These are phyloP conservation scores for Melitaea athalia DNA, from an alignment of 2,888 invertebrate species.

Conservation along the genomic window DNA sequence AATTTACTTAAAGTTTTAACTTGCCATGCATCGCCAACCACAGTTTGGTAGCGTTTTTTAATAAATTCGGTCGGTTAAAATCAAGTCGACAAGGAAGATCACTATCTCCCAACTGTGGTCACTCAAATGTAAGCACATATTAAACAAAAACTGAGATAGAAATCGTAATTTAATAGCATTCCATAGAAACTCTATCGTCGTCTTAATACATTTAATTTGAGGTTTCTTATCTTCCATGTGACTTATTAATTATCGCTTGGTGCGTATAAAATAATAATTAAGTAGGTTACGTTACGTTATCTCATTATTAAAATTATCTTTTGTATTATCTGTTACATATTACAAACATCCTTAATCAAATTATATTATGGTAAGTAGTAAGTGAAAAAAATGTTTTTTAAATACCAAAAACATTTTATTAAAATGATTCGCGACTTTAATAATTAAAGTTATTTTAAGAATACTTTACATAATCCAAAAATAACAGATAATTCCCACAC, in stretches of 20 bases:
- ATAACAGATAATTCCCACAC: too few relatives aligned
- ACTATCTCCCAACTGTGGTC: constrained; percentile 31
- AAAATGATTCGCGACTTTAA: not conserved
- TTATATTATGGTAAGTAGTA: constrained; percentile 1
- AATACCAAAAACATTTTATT: not conserved
- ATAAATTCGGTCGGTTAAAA: constrained; percentile 31
- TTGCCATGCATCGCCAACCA: constrained; percentile 36
- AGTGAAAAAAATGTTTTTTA: not conserved
- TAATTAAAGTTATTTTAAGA: too few relatives aligned
- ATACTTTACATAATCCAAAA: too few relatives aligned
- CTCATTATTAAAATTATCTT: not conserved
- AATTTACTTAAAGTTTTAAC: constrained; percentile 17
- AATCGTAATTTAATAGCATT: constrained; percentile 37
- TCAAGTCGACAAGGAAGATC: constrained; percentile 36
- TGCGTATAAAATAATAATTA: constrained; percentile 4
- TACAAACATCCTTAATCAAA: not conserved
- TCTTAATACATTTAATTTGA: constrained; percentile 16
- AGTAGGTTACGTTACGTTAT: constrained; percentile 6
- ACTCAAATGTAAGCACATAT: constrained; percentile 36
- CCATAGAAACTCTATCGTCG: constrained; percentile 12
- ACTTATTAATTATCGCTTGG: not conserved
- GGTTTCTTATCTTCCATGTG: not conserved
- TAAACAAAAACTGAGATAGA: constrained; percentile 35
- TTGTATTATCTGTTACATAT: not conserved
- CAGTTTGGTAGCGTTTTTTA: constrained; percentile 34